These are phyloP conservation scores for Coranthus polyacanthus DNA, from an alignment of 2,797 vertebrate species.

Conservation along the genomic window DNA sequence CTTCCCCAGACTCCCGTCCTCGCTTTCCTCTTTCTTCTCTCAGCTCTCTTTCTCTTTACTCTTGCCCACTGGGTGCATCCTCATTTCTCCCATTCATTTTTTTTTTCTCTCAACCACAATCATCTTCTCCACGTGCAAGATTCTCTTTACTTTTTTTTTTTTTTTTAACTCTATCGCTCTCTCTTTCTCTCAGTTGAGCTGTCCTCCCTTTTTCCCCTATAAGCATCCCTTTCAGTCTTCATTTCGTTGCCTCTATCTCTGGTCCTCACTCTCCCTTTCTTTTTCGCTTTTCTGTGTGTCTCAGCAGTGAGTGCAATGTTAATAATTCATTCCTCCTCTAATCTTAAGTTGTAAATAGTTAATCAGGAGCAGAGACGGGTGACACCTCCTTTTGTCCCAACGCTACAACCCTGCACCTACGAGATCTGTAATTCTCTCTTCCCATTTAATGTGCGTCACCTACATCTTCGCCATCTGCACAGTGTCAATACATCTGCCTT, in stretches of 20 bases:
- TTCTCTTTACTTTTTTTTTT: neutral
- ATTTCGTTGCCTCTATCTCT: neutral
- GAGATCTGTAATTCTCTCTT: neutral
- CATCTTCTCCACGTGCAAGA: neutral
- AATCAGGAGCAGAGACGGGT: constrained; percentile 58
- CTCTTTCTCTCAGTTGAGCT: neutral
- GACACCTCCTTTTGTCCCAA: constrained; percentile 44
- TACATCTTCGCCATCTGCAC: neutral
- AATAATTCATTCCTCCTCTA: constrained; percentile 66
- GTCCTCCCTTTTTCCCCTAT: neutral
- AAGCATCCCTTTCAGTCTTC: neutral
- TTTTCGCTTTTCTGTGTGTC: constrained; percentile 7
- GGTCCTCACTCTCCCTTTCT: neutral
- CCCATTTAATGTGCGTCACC: constrained; percentile 1
- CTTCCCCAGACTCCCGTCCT: constrained; percentile 15
- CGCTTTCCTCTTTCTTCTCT: neutral
- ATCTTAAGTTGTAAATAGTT: constrained; percentile 72
- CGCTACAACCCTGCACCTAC: constrained; percentile 17
- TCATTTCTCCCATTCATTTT: constrained; percentile 10
- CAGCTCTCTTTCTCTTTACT: neutral
- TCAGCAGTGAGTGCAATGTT: constrained; percentile 41
- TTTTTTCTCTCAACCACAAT: constrained; percentile 10
- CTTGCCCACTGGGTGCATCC: constrained; percentile 9
- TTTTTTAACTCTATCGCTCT: neutral
- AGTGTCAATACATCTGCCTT: neutral